Percentiles rank a stretch among this genome's conserved stretches.
Conservation (phyloP, 2,888 invertebrate genomes). For the Temnothorax rugatulus region DNA sequence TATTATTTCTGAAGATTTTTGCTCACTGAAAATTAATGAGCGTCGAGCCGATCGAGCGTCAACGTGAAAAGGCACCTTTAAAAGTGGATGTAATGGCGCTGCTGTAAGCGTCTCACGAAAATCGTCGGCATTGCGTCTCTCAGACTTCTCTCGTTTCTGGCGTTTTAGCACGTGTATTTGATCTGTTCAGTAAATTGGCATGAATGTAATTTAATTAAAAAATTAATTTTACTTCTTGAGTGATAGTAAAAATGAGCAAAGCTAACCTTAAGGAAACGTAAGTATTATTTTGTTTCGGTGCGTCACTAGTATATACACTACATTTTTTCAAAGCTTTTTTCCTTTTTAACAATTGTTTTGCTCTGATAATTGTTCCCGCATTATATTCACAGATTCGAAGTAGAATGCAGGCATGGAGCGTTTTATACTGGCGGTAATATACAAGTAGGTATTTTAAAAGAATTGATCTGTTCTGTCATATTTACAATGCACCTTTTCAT, state of each 20-base stretch:
- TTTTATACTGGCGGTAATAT: constrained; percentile 94
- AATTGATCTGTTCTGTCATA: not conserved
- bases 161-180: not conserved
- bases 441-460: constrained; percentile 84
- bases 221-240: not conserved
- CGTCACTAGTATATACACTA: not conserved
- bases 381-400: constrained; percentile 89
- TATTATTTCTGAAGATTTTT: no score
- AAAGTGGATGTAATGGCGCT: no score
- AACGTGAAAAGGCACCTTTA: no score
- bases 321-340: not conserved
- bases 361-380: not conserved
- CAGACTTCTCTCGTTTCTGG: no score
- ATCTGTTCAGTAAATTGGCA: not conserved
- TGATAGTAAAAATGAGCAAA: constrained; percentile 72
- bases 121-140: no score
- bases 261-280: constrained; percentile 78
- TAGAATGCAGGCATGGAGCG: constrained; percentile 91
- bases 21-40: no score
- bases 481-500: constrained; percentile 20
- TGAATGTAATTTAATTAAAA: not conserved
- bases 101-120: no score
- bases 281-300: constrained; percentile 63
- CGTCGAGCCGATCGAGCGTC: no score
- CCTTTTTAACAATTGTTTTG: not conserved